Evolutionary conservation across 2,888 invertebrate species (phyloP), one percentile per base, ranked within the genome.

Genomic region (Chymomyza fuscimana): DNA sequence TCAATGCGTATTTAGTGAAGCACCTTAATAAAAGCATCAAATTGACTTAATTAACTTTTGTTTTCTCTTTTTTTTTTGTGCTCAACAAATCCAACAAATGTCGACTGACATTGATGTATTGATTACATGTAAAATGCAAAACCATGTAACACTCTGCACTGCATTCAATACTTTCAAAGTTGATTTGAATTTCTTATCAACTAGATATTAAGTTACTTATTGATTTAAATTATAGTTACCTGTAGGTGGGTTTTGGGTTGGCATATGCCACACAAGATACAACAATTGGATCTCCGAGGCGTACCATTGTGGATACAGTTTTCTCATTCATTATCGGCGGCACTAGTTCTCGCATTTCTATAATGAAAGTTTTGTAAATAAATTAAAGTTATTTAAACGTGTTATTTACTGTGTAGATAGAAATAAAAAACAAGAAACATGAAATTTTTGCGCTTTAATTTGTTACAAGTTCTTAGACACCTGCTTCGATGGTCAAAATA

Each of bases 181-280:
- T 12, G 12, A 2, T 12, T 46, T 46, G 40, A 46, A 2, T 46
- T 46, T 12, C 40, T 46, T 46, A 46, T 15, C 40, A 46, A 46
- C 12, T 25, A 46, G 40, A 46, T 46, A 46, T 46, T 46, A 12
- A 46, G 40, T 46, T 46, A 12, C 12, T 2, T 46, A 12, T 46
- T 46, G 12, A 12, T 46, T 15, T 46, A 12, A 12, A 46, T 46
- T 10, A 46, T 3, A 32, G 90, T 92, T 92, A 94, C 94, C 93
- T 92, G 91, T 93, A 92, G 67, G 91, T 90, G 12, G 94, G 94
- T 19, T 93, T 92, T 10, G 94, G 94, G 89, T 93, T 93, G 16
- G 94, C 94, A 84, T 93, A 93, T 25, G 94, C 94, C 51, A 94
- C 93, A 90, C 94, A 94, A 6, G 94, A 93, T 65, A 94, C 91